Evolutionary conservation across 2,888 invertebrate genomes (phyloP).

Genomic region (Zaprionus lineosus): DNA sequence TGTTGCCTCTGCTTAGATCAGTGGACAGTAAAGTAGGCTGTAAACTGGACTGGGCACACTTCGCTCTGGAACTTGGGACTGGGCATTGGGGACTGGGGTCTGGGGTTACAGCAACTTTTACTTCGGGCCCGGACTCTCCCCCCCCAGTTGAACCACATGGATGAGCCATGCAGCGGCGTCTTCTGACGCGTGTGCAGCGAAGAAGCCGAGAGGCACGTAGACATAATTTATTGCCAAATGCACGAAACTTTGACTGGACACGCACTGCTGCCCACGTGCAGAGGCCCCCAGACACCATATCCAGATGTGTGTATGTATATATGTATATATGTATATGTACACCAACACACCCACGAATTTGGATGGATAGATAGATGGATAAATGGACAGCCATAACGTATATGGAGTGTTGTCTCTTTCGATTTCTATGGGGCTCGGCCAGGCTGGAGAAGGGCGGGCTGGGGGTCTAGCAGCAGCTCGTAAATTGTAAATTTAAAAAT

Average conservation of each 20-base stretch:
- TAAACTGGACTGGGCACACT: not conserved
- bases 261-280: constrained; percentile 63
- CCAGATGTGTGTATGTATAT: not conserved
- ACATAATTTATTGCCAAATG: constrained; percentile 77
- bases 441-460: not conserved
- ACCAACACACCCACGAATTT: not conserved
- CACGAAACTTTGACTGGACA: constrained; percentile 67
- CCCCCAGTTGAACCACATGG: not conserved
- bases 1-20: too few species aligned
- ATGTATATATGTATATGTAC: not conserved
- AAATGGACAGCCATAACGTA: constrained; percentile 33
- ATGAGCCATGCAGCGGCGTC: constrained; percentile 1
- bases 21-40: not conserved
- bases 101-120: constrained; percentile 32
- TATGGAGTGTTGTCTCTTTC: constrained; percentile 34
- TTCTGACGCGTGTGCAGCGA: constrained; percentile 56
- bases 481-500: constrained; percentile 57
- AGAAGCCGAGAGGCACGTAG: constrained; percentile 67
- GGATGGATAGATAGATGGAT: not conserved
- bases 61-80: not conserved
- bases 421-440: constrained; percentile 12
- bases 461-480: constrained; percentile 13
- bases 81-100: not conserved
- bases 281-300: constrained; percentile 2
- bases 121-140: constrained; percentile 18